Evolutionary conservation across 2,113 vertebrate species (phyloP).

Genomic region (Neomonachus schauinslandi): DNA sequence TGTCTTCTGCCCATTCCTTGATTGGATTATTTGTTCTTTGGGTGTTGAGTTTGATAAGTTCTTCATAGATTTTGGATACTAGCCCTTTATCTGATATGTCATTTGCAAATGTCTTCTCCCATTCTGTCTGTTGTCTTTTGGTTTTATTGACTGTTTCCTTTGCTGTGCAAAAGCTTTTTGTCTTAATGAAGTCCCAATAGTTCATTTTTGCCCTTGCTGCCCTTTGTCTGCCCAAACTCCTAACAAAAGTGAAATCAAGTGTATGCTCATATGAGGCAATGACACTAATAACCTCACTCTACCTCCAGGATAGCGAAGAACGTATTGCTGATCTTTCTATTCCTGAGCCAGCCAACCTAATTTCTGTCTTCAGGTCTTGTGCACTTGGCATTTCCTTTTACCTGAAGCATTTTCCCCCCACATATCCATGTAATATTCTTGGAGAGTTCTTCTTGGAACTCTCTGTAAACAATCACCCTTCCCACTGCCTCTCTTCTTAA

Average conservation of each 20-base stretch:
- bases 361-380: background rate
- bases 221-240: background rate
- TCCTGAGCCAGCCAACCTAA: background rate
- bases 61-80: no score
- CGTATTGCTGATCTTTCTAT: background rate
- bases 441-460: background rate
- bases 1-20: no score
- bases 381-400: background rate
- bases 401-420: rapidly evolving
- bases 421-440: background rate
- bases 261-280: no score
- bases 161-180: no score
- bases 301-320: background rate
- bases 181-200: no score
- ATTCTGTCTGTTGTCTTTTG: no score
- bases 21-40: no score
- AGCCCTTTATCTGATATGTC: no score
- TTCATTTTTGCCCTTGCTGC: no score
- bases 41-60: no score
- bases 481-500: background rate
- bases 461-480: background rate
- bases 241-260: background rate
- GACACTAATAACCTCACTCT: background rate
- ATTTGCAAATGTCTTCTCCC: no score
- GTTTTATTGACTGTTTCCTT: no score